phyloP scores from a whole-genome alignment of 2,797 vertebrate species.

The Myotis daubentonii region DNA sequence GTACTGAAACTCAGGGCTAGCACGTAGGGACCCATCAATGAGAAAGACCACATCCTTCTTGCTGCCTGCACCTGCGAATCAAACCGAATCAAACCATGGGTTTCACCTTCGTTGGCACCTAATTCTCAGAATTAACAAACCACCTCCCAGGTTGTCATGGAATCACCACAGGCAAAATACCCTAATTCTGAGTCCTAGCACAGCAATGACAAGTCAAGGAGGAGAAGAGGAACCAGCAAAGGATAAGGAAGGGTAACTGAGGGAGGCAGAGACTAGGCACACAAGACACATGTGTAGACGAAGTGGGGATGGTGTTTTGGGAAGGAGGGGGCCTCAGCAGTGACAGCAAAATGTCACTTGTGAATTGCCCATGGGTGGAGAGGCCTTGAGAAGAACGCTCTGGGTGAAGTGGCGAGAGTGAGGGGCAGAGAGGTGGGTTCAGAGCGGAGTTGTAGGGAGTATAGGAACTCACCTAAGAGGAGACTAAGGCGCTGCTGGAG shows the following conservation, averaged over 20 bases:
- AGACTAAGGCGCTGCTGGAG: fast-evolving
- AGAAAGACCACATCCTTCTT: conserved; percentile 96
- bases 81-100: fast-evolving
- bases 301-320: fast-evolving
- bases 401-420: fast-evolving
- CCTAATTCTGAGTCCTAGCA: background rate
- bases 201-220: fast-evolving
- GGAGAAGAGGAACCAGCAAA: background rate
- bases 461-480: background rate
- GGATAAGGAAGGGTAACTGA: background rate
- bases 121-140: fast-evolving
- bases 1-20: conserved; percentile 88
- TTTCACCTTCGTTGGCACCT: fast-evolving
- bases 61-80: conserved; percentile 80
- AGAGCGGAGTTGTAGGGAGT: fast-evolving
- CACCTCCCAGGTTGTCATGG: background rate
- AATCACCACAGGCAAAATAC: fast-evolving
- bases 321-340: background rate
- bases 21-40: conserved; percentile 91
- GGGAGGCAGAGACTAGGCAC: background rate
- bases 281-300: fast-evolving
- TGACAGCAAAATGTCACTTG: background rate
- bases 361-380: too few relatives aligned
- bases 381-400: background rate
- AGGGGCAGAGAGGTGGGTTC: background rate